Conservation (phyloP, 2,797 vertebrate genomes). For the Micrastur ruficollis region DNA sequence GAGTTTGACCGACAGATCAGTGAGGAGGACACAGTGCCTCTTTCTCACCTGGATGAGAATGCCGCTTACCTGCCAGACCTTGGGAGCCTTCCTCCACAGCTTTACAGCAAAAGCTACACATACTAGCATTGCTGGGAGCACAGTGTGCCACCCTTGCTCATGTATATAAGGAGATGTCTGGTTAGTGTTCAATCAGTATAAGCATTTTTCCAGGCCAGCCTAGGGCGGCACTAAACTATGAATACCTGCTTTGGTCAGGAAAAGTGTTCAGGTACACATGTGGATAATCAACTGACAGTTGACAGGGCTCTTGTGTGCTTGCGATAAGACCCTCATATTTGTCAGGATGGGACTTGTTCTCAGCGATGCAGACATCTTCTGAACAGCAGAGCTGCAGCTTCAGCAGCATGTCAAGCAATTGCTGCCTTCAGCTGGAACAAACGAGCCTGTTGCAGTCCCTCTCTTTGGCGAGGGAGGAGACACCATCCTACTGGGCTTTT, state of each 20-base stretch:
- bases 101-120: constrained; percentile 90
- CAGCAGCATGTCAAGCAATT: background rate
- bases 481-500: background rate
- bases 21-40: constrained; percentile 93
- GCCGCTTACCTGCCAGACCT: constrained; percentile 82
- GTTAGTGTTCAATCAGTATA: background rate
- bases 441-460: background rate
- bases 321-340: fast-evolving
- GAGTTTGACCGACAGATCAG: constrained; percentile 90
- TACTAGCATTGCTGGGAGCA: constrained; percentile 75
- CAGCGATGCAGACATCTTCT: fast-evolving
- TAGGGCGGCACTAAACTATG: background rate
- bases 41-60: constrained; percentile 91
- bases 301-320: background rate
- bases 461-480: background rate
- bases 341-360: background rate
- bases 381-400: background rate
- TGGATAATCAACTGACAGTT: background rate
- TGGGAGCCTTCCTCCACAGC: constrained; percentile 82
- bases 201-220: background rate
- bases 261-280: fast-evolving
- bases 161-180: constrained; percentile 2
- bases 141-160: background rate
- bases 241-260: background rate
- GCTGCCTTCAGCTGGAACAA: fast-evolving